phyloP scores from a whole-genome alignment of 1,140 invertebrate species.

The Saxidomus purpurata region DNA sequence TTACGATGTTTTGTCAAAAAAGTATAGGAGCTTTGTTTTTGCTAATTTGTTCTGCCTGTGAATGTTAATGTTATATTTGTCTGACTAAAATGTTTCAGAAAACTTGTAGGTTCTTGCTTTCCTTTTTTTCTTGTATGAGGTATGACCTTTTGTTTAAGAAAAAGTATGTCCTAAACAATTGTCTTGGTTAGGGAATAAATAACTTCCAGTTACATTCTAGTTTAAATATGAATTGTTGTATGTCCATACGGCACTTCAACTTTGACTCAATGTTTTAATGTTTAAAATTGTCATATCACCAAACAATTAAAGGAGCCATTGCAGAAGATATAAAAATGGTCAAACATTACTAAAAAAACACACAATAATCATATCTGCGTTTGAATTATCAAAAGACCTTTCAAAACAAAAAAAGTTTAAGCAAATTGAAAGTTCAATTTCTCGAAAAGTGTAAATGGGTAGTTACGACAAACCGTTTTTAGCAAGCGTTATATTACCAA shows the following conservation, averaged over 20 bases:
- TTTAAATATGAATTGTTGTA: conserved; percentile 8
- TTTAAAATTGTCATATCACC: background rate
- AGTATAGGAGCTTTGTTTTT: background rate
- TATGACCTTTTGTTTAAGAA: background rate
- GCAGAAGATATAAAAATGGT: background rate
- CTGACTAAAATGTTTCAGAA: too few relatives aligned
- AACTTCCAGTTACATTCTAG: background rate
- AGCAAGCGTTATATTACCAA: too few relatives aligned
- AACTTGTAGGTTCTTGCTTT: too few relatives aligned
- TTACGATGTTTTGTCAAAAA: background rate
- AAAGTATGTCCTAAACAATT: too few relatives aligned
- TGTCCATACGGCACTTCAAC: conserved; percentile 9
- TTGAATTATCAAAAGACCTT: too few relatives aligned
- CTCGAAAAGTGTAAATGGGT: too few relatives aligned
- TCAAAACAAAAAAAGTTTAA: background rate
- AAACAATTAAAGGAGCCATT: conserved; percentile 19
- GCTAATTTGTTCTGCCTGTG: background rate
- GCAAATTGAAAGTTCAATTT: conserved; percentile 1
- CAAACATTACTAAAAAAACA: background rate
- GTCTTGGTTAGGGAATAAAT: background rate
- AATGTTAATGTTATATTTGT: too few relatives aligned
- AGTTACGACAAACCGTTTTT: conserved; percentile 10
- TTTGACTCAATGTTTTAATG: background rate
- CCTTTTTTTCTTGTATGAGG: too few relatives aligned
- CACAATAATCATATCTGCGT: background rate